Base-by-base conservation (phyloP, 2,888 invertebrate species). In the Troides aeacus region DNA sequence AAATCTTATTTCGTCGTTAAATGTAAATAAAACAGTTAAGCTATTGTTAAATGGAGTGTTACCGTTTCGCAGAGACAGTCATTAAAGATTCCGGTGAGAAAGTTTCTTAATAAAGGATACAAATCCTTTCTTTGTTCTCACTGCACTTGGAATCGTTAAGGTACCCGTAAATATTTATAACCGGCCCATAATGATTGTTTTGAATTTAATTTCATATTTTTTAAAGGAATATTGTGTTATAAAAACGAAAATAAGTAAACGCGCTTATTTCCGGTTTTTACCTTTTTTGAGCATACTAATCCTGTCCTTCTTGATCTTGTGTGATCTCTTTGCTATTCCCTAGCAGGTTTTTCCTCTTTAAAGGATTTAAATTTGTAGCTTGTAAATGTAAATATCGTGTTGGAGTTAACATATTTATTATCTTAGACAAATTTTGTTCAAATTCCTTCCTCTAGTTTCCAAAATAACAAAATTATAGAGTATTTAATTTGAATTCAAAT, bases 1-100 rank as follows among this genome's bases (percentile, higher is more conserved):
- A 68, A 62, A 57, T 68, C 68, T 58, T 63, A 62, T 63, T 68
- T 42, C 68, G 42, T 68, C 63, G 68, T 68, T 68, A 68, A 68
- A 63, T 50, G 68, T 68, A 58, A 63, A 69, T 65, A 69, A 69
- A 69, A 69, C 69, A 58, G 62, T 66, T 69, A 66, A 69, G 65
- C 61, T 65, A 58, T 66, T 69, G 65, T 69, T 69, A 66, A 69
- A 69, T 69, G 65, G 65, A 66, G 65, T 66, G 69, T 69, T 62
- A 66, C 65, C 65, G 69, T 65, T 62, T 65, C 57, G 57, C 65
- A 42, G 65, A 62, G 65, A 65, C 62, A 50, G 66, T 66, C 65
- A 69, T 69, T 69, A 69, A 69, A 69, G 65, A 66, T 69, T 62
- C 65, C 69, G 62, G 65, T 69, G 62, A 69, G 64, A 64, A 64